Percentiles rank a stretch among this genome's conserved stretches.
Conservation (phyloP, 2,888 invertebrate genomes). For the Euclidia mi region DNA sequence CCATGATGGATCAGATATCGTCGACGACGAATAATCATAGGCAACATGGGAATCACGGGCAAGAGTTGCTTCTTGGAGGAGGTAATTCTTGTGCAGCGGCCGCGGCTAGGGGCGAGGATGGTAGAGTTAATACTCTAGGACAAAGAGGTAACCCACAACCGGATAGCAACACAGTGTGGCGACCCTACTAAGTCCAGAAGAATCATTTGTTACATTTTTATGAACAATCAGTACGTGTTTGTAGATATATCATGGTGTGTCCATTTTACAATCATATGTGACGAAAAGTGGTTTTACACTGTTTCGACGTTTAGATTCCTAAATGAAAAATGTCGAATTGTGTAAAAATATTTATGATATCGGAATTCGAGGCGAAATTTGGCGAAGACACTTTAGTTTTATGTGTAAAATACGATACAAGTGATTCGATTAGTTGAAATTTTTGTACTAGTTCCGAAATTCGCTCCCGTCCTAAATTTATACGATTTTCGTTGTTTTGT, state of each 20-base stretch:
- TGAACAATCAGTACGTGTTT: constrained; percentile 37
- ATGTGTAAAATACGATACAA: constrained; percentile 67
- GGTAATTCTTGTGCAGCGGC: constrained; percentile 90
- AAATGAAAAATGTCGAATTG: constrained; percentile 20
- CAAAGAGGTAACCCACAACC: constrained; percentile 91
- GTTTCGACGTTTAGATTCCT: constrained; percentile 39
- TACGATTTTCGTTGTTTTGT: constrained; percentile 72
- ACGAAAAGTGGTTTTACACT: constrained; percentile 55
- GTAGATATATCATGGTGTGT: constrained; percentile 32
- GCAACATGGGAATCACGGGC: constrained; percentile 82
- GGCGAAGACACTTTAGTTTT: constrained; percentile 59
- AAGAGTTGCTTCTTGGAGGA: constrained; percentile 88
- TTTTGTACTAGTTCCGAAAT: constrained; percentile 66
- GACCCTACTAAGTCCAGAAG: constrained; percentile 91
- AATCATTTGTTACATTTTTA: constrained; percentile 60
- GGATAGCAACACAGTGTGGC: constrained; percentile 93
- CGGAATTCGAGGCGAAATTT: constrained; percentile 67
- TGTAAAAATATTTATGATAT: constrained; percentile 7
- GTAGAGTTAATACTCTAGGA: constrained; percentile 87
- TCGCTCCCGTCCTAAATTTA: constrained; percentile 85
- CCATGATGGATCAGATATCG: constrained; percentile 94
- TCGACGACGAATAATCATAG: constrained; percentile 91
- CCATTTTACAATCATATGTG: constrained; percentile 48
- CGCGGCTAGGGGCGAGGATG: constrained; percentile 90
- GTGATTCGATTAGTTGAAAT: constrained; percentile 64